Conservation (phyloP, 2,797 vertebrate species). For the Halcyon leucocephala region DNA sequence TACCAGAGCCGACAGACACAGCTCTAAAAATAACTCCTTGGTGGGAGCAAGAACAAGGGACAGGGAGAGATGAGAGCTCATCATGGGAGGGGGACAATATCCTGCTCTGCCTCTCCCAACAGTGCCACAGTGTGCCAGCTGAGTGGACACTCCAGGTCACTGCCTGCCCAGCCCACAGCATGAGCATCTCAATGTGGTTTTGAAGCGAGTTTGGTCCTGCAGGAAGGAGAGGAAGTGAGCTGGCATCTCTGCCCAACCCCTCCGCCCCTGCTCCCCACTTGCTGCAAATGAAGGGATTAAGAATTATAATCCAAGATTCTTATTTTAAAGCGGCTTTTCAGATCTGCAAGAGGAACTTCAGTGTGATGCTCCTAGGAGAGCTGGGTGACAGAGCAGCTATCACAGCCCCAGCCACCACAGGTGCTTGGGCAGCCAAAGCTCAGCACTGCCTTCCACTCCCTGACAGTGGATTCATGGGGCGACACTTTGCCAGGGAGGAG, state of each 20-base stretch:
- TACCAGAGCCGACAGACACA: rapidly evolving
- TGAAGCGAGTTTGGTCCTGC: rapidly evolving
- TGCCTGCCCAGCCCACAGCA: background rate
- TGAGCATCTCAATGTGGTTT: rapidly evolving
- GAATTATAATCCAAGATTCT: conserved; percentile 13
- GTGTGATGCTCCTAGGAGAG: background rate
- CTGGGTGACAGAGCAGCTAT: background rate
- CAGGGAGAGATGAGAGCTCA: background rate
- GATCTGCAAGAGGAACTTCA: background rate
- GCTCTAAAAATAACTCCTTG: background rate
- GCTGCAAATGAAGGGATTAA: conserved; percentile 23
- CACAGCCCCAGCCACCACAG: rapidly evolving
- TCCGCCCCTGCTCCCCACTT: background rate
- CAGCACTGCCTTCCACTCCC: rapidly evolving
- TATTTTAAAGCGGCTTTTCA: conserved; percentile 26
- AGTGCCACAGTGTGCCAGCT: rapidly evolving
- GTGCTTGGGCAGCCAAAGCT: background rate
- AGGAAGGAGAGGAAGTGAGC: background rate
- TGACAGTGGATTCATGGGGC: rapidly evolving
- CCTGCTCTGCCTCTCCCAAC: rapidly evolving
- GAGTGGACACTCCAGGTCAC: rapidly evolving
- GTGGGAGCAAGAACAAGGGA: background rate
- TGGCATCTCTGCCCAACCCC: background rate
- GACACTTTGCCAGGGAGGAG: rapidly evolving
- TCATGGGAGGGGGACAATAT: background rate